These are phyloP conservation scores for Eudyptes chrysolophus DNA, from an alignment of 2,113 vertebrate genomes.

Conservation along the genomic window DNA sequence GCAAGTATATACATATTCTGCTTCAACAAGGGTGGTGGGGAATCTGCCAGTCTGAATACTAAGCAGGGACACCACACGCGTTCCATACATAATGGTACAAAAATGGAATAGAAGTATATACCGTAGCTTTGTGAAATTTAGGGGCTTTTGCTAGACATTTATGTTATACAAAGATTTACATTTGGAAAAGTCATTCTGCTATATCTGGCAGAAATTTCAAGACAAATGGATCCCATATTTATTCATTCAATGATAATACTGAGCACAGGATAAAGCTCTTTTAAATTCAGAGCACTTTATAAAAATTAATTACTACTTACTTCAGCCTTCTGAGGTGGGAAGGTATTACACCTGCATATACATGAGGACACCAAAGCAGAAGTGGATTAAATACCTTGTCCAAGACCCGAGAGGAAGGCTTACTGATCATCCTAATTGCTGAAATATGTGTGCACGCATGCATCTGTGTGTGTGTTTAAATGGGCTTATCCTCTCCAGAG, in stretches of 20 bases:
- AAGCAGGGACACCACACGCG: neutral
- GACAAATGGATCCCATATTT: slow-evolving; percentile 42
- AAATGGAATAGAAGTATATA: neutral
- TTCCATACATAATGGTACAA: neutral
- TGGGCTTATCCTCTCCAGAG: neutral
- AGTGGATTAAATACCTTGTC: slow-evolving; percentile 14
- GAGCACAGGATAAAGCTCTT: slow-evolving; percentile 9
- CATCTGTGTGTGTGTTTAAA: neutral
- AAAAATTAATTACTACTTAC: slow-evolving; percentile 50
- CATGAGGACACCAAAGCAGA: slow-evolving; percentile 37
- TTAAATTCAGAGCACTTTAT: slow-evolving; percentile 32
- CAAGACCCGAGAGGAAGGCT: neutral
- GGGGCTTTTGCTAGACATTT: slow-evolving; percentile 10
- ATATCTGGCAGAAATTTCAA: slow-evolving; percentile 17
- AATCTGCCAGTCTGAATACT: slow-evolving; percentile 18
- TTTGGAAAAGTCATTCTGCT: slow-evolving; percentile 14
- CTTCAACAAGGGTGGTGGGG: neutral
- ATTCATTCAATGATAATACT: neutral
- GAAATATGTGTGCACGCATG: neutral
- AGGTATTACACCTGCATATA: slow-evolving; percentile 8
- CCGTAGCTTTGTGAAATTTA: neutral
- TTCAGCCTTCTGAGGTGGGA: slow-evolving; percentile 17
- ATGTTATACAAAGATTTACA: slow-evolving; percentile 37
- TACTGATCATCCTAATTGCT: neutral
- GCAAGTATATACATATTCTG: neutral